Percentiles rank a stretch among this genome's conserved stretches.
These are phyloP conservation scores for Diachasmimorpha longicaudata DNA, from an alignment of 1,140 invertebrate genomes.

Conservation along the genomic window DNA sequence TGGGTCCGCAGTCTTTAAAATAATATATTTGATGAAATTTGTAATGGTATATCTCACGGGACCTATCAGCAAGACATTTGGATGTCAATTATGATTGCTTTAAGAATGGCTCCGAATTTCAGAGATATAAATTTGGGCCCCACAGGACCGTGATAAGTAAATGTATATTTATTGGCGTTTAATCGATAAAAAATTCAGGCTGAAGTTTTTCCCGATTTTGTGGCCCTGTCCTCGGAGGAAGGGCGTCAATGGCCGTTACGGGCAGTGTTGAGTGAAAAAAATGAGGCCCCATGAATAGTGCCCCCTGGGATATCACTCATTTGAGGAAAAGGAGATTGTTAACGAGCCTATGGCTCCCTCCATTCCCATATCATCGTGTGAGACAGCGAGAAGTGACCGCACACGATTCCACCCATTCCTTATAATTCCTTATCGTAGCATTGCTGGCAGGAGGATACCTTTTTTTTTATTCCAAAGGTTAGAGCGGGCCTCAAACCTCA, in stretches of 20 bases:
- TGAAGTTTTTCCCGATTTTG: not conserved
- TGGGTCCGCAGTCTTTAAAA: no score
- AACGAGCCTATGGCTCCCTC: not conserved
- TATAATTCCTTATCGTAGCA: not conserved
- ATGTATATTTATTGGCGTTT: constrained; percentile 2
- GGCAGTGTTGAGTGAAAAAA: not conserved
- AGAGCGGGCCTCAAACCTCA: not conserved
- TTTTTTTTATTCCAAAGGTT: not conserved
- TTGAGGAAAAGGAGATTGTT: not conserved
- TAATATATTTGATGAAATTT: no score
- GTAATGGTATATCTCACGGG: no score
- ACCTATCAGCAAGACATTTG: no score
- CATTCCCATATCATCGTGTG: not conserved
- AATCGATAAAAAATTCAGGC: not conserved
- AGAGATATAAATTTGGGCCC: no score
- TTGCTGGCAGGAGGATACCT: not conserved
- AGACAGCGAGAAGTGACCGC: constrained; percentile 25
- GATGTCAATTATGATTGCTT: no score
- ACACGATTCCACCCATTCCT: constrained; percentile 13
- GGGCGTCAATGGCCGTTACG: not conserved
- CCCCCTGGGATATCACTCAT: not conserved
- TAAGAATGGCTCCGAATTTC: no score
- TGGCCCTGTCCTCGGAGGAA: not conserved
- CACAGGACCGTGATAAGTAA: no score
- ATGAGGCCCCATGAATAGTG: constrained; percentile 7